Conservation (phyloP, 2,113 vertebrate genomes). For the Merops nubicus region DNA sequence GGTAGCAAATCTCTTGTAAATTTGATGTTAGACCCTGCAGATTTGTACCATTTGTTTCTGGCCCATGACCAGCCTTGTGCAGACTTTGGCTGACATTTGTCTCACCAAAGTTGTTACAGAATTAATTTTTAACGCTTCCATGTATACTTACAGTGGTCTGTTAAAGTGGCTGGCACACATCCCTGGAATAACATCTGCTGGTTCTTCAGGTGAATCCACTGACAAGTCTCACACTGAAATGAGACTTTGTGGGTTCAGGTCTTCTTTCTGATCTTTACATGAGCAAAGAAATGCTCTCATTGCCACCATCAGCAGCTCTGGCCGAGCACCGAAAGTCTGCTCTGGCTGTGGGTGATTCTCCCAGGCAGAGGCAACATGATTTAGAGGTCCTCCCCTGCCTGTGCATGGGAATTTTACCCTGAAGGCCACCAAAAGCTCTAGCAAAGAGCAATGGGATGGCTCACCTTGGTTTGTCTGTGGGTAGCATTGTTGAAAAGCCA, state of each 20-base stretch:
- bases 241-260: neutral
- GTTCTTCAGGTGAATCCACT: neutral
- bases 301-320: neutral
- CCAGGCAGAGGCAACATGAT: neutral
- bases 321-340: neutral
- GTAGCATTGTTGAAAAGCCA: neutral
- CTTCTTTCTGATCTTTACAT: neutral
- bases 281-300: neutral
- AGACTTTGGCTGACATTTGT: slow-evolving; percentile 10
- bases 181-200: neutral
- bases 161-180: neutral
- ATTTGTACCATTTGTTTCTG: neutral
- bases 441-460: neutral
- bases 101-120: neutral
- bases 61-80: neutral
- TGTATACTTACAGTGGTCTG: neutral
- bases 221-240: neutral
- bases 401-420: neutral
- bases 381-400: neutral
- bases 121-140: slow-evolving; percentile 46
- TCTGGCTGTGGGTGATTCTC: neutral
- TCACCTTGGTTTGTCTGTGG: neutral
- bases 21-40: neutral
- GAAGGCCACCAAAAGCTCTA: neutral
- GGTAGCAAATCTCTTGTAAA: neutral